Evolutionary conservation across 2,797 vertebrate species (phyloP).

Genomic region (Pipistrellus pipistrellus): DNA sequence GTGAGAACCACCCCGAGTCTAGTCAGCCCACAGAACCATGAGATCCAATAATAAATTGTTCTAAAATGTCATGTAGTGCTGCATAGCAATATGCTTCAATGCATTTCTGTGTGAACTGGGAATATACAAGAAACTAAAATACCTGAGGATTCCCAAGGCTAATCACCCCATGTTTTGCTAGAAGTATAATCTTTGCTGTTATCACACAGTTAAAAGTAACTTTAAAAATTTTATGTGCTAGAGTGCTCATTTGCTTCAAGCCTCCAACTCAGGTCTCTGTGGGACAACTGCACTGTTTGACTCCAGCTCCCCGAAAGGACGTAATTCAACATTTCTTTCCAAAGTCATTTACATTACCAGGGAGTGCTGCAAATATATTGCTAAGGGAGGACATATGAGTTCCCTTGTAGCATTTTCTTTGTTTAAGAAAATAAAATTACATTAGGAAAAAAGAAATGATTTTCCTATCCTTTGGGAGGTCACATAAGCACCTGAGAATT

Average conservation of each 20-base stretch:
- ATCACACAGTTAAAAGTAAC: not conserved
- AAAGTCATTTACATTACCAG: slow-evolving; percentile 40
- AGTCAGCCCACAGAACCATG: not conserved
- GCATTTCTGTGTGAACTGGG: not conserved
- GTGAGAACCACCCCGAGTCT: not conserved
- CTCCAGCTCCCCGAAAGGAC: not conserved
- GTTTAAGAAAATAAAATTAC: slow-evolving; percentile 60
- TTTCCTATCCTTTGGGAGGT: not conserved
- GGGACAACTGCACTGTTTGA: not conserved
- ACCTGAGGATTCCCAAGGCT: not conserved
- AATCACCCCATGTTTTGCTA: not conserved
- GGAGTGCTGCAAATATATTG: slow-evolving; percentile 36
- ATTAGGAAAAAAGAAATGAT: slow-evolving; percentile 23
- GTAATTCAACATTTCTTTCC: slow-evolving; percentile 16
- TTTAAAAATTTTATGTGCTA: slow-evolving; percentile 37
- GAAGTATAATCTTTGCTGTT: not conserved
- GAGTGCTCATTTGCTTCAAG: slow-evolving; percentile 26
- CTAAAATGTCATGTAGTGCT: not conserved
- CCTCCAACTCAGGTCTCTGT: not conserved
- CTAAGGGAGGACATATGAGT: not conserved
- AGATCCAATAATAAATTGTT: not conserved
- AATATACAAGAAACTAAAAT: not conserved
- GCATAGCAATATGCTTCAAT: not conserved
- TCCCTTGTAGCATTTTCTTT: slow-evolving; percentile 10
- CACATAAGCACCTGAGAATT: slow-evolving; percentile 50